phyloP scores from a whole-genome alignment of 92 coral and sea anemone species.

The Parazoanthus atlanticus region DNA sequence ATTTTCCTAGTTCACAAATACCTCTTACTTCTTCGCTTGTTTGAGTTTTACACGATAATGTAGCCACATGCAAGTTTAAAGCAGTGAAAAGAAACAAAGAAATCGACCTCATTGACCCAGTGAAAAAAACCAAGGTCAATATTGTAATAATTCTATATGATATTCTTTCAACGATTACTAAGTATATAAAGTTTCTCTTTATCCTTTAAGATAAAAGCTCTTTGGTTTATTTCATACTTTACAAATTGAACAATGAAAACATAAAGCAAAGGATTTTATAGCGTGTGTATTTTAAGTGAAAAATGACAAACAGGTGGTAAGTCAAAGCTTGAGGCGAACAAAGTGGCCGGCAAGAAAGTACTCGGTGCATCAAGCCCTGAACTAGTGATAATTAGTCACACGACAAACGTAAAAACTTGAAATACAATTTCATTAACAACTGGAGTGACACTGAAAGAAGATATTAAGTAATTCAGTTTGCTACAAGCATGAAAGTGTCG shows the following conservation, averaged over 20 bases:
- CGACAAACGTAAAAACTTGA: too few relatives aligned
- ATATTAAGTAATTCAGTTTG: too few relatives aligned
- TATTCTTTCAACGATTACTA: neutral
- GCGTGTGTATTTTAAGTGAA: neutral
- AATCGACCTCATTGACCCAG: neutral
- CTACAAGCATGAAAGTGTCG: too few relatives aligned
- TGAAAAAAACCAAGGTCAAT: neutral
- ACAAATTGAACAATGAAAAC: too few relatives aligned
- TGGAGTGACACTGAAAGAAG: too few relatives aligned
- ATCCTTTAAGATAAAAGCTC: neutral
- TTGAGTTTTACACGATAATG: neutral
- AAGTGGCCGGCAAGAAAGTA: too few relatives aligned
- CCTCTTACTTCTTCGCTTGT: neutral
- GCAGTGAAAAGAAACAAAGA: neutral
- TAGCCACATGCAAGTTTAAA: slow-evolving; percentile 21
- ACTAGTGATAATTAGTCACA: too few relatives aligned
- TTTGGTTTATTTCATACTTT: neutral
- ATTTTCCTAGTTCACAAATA: neutral
- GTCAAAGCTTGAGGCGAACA: neutral
- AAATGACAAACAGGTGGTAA: neutral
- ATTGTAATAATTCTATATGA: neutral
- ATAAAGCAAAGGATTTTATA: neutral
- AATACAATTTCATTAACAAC: too few relatives aligned
- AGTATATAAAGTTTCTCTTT: neutral
- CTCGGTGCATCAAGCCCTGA: neutral